Conservation (phyloP, 2,113 vertebrate species). For the Thinocorus orbignyianus region DNA sequence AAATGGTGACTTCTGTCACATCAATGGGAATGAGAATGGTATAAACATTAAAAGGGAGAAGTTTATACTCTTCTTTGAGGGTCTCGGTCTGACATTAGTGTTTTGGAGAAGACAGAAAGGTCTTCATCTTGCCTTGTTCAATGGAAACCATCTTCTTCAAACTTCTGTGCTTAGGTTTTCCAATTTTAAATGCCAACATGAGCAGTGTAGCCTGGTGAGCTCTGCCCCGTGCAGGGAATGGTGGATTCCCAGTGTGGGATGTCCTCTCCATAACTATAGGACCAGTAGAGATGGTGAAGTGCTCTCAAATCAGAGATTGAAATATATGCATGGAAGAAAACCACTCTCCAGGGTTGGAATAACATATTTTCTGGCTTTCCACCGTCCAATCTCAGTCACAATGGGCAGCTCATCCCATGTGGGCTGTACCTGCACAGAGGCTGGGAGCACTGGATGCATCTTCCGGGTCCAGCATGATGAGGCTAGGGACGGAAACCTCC, state of each 20-base stretch:
- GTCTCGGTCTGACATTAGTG: background rate
- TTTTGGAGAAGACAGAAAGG: background rate
- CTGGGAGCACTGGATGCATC: background rate
- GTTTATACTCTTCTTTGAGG: rapidly evolving
- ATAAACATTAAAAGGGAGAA: background rate
- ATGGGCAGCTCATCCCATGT: background rate
- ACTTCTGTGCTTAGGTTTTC: background rate
- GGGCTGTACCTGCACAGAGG: background rate
- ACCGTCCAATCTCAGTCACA: too few relatives aligned
- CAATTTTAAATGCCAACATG: background rate
- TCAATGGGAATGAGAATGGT: background rate
- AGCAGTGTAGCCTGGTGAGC: background rate
- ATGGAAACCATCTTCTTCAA: background rate
- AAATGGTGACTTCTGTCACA: background rate
- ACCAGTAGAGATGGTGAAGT: too few relatives aligned
- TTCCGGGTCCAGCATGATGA: rapidly evolving
- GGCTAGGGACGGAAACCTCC: background rate
- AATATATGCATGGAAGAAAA: background rate
- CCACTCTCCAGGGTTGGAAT: background rate
- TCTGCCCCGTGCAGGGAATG: background rate
- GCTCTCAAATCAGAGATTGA: background rate
- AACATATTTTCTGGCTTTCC: background rate
- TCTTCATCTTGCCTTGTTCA: background rate
- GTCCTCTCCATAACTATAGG: background rate
- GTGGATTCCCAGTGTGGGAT: rapidly evolving